These are phyloP conservation scores for Marmota monax DNA, from an alignment of 2,113 vertebrate genomes.

Conservation along the genomic window DNA sequence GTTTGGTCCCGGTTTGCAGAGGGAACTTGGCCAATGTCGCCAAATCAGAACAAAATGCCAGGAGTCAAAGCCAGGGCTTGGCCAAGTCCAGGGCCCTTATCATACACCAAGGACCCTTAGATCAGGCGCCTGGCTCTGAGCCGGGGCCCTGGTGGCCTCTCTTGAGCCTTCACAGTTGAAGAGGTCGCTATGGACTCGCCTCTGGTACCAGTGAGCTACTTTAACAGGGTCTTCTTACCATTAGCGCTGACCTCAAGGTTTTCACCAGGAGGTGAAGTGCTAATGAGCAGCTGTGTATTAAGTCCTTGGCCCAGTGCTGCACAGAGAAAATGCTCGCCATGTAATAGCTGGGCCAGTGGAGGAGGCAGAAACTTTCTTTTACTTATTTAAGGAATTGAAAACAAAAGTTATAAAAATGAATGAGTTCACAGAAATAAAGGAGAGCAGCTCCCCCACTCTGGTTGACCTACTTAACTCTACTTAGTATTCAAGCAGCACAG, in stretches of 20 bases:
- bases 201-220: neutral
- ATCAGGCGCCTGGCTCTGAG: neutral
- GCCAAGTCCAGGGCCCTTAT: neutral
- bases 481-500: neutral
- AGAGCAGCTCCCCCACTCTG: neutral
- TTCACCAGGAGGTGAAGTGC: neutral
- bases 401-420: neutral
- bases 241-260: neutral
- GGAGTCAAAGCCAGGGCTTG: neutral
- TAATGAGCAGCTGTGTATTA: accelerated
- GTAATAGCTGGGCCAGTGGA: neutral
- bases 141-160: neutral
- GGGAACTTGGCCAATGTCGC: neutral
- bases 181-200: neutral
- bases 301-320: neutral
- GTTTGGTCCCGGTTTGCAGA: neutral
- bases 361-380: neutral
- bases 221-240: neutral
- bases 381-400: neutral
- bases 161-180: neutral
- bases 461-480: neutral
- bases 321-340: neutral
- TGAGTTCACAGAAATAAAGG: neutral
- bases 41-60: neutral
- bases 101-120: accelerated